Conservation (phyloP, 2,113 vertebrate species). For the Engraulis encrasicolus region DNA sequence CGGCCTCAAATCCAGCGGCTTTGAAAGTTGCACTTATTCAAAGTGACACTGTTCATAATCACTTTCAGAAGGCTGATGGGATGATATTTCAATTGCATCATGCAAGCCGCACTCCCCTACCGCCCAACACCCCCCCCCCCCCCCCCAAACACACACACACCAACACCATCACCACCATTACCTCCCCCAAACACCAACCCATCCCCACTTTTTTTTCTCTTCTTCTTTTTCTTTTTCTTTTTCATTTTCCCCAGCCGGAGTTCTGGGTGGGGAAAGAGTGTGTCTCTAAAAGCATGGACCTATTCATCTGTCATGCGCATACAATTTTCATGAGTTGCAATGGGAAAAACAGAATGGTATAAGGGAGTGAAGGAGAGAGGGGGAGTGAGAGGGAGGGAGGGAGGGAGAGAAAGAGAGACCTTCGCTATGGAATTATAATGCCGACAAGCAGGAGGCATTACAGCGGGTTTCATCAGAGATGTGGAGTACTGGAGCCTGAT, state of each 20-base stretch:
- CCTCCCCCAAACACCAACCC: neutral
- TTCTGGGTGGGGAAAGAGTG: conserved; percentile 30
- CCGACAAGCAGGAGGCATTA: conserved; percentile 44
- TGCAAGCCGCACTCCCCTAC: neutral
- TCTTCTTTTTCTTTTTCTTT: conserved; percentile 1
- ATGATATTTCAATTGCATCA: conserved; percentile 49
- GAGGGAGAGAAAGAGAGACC: conserved; percentile 33
- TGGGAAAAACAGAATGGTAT: conserved; percentile 33
- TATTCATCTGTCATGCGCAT: conserved; percentile 44
- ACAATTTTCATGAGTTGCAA: conserved; percentile 43
- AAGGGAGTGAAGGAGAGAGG: neutral
- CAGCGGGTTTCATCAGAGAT: conserved; percentile 56
- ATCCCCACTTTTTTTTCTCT: neutral
- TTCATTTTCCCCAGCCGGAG: conserved; percentile 31
- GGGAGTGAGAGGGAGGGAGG: conserved; percentile 24
- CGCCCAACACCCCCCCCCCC: no score
- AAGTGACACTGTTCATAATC: conserved; percentile 19
- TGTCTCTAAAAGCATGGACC: conserved; percentile 29
- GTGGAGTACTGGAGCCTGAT: conserved; percentile 41
- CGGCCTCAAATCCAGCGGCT: conserved; percentile 14
- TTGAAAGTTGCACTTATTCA: conserved; percentile 22
- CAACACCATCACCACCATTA: no score
- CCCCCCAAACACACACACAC: no score
- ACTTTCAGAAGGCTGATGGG: conserved; percentile 32
- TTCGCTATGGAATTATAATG: conserved; percentile 45